These are phyloP conservation scores for Tanypteryx hageni DNA, from an alignment of 2,888 invertebrate genomes.

Conservation along the genomic window DNA sequence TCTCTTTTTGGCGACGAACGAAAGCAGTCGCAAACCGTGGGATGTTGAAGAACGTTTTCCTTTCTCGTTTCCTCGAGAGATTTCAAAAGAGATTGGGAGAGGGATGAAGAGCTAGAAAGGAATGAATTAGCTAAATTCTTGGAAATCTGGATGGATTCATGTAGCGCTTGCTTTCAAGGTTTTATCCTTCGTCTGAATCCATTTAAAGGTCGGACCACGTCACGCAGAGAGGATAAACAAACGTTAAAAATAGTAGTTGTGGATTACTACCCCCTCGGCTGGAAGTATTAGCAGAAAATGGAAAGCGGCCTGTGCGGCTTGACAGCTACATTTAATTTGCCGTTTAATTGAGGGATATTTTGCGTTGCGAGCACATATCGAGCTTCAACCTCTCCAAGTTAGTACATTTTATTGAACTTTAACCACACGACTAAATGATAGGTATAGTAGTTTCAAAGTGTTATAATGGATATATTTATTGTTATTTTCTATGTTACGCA, in stretches of 20 bases:
- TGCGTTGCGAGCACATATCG: too few relatives aligned
- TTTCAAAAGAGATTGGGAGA: neutral
- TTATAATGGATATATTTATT: too few relatives aligned
- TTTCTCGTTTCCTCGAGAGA: neutral
- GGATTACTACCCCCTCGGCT: neutral
- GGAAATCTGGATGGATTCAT: neutral
- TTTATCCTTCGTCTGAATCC: neutral
- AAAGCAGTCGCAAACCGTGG: neutral
- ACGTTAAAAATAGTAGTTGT: neutral
- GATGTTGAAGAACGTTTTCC: neutral
- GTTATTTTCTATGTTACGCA: too few relatives aligned
- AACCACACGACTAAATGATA: too few relatives aligned
- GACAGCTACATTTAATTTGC: too few relatives aligned
- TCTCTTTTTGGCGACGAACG: too few relatives aligned
- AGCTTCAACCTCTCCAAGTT: too few relatives aligned
- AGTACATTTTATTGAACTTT: too few relatives aligned
- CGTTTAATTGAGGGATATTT: too few relatives aligned
- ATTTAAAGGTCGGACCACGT: neutral
- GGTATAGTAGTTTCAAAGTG: too few relatives aligned
- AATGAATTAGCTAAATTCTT: slow-evolving; percentile 6
- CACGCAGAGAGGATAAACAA: neutral
- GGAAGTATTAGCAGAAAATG: too few relatives aligned
- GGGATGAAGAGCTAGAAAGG: neutral
- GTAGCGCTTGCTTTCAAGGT: neutral
- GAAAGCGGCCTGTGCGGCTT: too few relatives aligned